Evolutionary conservation across 2,888 invertebrate species (phyloP).

Genomic region (Ectemnius continuus): DNA sequence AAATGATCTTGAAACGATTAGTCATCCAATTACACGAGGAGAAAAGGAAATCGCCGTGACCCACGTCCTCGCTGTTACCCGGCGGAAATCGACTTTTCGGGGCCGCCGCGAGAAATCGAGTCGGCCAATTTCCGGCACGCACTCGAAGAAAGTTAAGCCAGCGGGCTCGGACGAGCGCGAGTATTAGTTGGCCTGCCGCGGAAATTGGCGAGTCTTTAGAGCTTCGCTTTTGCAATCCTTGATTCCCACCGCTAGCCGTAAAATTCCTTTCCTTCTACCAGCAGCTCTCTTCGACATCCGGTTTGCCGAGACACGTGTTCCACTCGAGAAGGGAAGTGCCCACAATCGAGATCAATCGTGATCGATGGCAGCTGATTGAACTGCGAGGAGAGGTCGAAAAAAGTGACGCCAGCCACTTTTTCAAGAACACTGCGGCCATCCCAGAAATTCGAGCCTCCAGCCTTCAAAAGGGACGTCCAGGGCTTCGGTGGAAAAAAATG

Average conservation of each 20-base stretch:
- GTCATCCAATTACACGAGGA: conserved; percentile 22
- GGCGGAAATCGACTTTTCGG: conserved; percentile 31
- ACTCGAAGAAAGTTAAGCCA: conserved; percentile 27
- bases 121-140: conserved; percentile 45
- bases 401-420: too few relatives aligned
- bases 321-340: too few relatives aligned
- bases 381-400: too few relatives aligned
- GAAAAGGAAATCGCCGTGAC: conserved; percentile 13
- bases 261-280: too few relatives aligned
- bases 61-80: conserved; percentile 5
- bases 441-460: too few relatives aligned
- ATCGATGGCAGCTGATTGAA: too few relatives aligned
- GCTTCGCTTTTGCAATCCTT: neutral
- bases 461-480: neutral
- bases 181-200: conserved; percentile 16
- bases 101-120: conserved; percentile 34
- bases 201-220: conserved; percentile 33
- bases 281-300: too few relatives aligned
- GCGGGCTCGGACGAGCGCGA: too few relatives aligned
- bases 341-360: too few relatives aligned
- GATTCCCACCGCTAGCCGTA: neutral
- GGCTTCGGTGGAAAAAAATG: neutral
- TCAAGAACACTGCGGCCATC: too few relatives aligned
- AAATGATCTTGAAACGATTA: conserved; percentile 21
- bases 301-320: too few relatives aligned